phyloP scores from a whole-genome alignment of 2,888 invertebrate genomes.

The Lumbricus terrestris region DNA sequence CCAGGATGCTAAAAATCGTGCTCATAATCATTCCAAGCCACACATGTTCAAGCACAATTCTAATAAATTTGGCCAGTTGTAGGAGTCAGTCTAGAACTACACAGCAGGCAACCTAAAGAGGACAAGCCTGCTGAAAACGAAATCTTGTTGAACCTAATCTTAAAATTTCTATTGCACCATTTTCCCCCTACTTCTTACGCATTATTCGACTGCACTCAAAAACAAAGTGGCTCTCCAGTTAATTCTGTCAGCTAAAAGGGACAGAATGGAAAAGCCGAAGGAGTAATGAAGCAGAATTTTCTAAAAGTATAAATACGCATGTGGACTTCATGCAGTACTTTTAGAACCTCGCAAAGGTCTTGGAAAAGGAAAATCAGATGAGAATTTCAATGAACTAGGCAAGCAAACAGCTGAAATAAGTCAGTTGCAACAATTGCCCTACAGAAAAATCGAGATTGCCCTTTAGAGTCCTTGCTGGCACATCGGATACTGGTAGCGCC shows the following conservation, averaged over 20 bases:
- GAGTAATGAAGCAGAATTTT: too few species aligned
- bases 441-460: not conserved
- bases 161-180: not conserved
- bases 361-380: not conserved
- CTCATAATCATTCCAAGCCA: not conserved
- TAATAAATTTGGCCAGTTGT: not conserved
- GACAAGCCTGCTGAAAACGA: not conserved
- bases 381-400: not conserved
- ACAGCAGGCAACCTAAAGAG: not conserved
- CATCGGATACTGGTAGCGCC: not conserved
- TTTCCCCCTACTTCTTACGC: not conserved
- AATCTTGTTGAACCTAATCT: not conserved
- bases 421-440: not conserved
- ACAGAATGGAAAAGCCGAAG: too few species aligned
- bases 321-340: not conserved
- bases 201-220: not conserved
- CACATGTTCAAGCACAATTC: not conserved
- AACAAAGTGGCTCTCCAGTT: not conserved
- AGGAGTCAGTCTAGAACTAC: too few species aligned
- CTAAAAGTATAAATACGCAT: not conserved
- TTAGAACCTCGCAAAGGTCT: not conserved
- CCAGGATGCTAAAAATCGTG: not conserved
- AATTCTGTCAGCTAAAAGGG: not conserved
- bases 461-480: not conserved
- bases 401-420: not conserved